Evolutionary conservation across 2,888 invertebrate genomes (phyloP), one percentile per base, ranked within the genome.

Genomic region (Amaurobius ferox): DNA sequence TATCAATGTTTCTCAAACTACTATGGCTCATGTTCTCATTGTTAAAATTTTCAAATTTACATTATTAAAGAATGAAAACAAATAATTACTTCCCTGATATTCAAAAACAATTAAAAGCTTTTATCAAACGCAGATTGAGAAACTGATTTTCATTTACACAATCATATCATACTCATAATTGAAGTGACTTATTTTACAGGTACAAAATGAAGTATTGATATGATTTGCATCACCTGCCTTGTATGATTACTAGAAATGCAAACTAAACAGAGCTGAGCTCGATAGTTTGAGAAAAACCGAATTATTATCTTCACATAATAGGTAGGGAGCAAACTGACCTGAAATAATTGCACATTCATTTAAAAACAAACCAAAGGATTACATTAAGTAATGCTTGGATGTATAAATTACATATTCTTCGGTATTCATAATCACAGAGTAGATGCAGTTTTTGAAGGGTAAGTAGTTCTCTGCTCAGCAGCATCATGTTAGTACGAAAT

Each of bases 331-430:
- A 68, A 76, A 76, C 68, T 70, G 72, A 81, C 68, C 68, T 81
- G 81, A 81, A 81, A 81, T 81, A 74, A 81, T 81, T 81, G 81
- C 81, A 81, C 81, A 81, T 61, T 78, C 39, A 67, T 35, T 74
- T 39, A 68, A 68, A 72, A 81, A 81, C 81, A 81, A 81, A 81
- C 81, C 81, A 81, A 74, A 81, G 73, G 81, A 81, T 81, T 74
- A 74, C 74, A 44, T 67, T 73, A 73, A 80, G 80, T 80, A 80
- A 80, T 73, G 80, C 80, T 80, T 73, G 80, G 80, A 80, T 80
- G 80, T 39, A 73, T 40, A 81, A 81, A 70, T 81, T 81, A 81
- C 81, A 81, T 74, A 80, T 81, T 55, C 81, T 81, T 81, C 74
- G 66, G 81, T 70, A 74, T 80, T 81, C 62, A 48, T 68, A 68